These are phyloP conservation scores for Drosophila busckii DNA, from an alignment of 1,140 invertebrate genomes.

Conservation along the genomic window DNA sequence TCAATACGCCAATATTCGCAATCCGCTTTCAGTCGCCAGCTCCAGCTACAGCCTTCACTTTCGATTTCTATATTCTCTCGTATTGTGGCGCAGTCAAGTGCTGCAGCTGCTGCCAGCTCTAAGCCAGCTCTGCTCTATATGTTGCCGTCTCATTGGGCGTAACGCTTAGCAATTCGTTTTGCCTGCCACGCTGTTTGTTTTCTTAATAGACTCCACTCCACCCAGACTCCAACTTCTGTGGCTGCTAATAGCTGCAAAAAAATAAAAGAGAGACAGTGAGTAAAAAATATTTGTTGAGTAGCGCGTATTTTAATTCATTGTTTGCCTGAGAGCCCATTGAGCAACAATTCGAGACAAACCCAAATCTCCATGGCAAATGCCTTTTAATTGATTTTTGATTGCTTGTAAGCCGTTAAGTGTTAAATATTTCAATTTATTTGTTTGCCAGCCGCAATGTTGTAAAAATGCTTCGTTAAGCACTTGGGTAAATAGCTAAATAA, in stretches of 20 bases:
- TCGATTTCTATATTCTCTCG: too few species aligned
- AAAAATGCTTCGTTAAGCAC: too few species aligned
- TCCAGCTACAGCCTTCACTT: too few species aligned
- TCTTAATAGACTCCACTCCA: conserved; percentile 65
- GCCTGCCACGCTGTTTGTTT: conserved; percentile 45
- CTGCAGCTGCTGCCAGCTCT: conserved; percentile 1
- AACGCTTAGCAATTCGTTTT: conserved; percentile 33
- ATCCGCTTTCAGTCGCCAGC: conserved; percentile 57
- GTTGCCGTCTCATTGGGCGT: conserved; percentile 57
- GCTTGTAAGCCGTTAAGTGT: conserved; percentile 16
- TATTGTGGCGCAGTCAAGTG: conserved; percentile 29
- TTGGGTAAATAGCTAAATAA: too few species aligned
- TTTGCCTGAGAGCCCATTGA: conserved; percentile 33
- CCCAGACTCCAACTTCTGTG: conserved; percentile 28
- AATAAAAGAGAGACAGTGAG: conserved; percentile 26
- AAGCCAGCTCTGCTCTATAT: conserved; percentile 13
- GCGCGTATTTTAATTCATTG: conserved; percentile 56
- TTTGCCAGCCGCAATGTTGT: too few species aligned
- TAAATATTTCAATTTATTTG: neutral
- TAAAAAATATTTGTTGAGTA: conserved; percentile 43
- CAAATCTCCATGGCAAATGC: too few species aligned
- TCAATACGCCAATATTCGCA: conserved; percentile 67
- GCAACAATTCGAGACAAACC: too few species aligned
- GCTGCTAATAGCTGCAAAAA: conserved; percentile 68
- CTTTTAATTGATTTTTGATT: conserved; percentile 30